A percentile compares a stretch with the other conserved stretches of the same genome.
phyloP scores from a whole-genome alignment of 30 jellyfish, hydroid and myxozoan genomes.

The Turritopsis dohrnii region DNA sequence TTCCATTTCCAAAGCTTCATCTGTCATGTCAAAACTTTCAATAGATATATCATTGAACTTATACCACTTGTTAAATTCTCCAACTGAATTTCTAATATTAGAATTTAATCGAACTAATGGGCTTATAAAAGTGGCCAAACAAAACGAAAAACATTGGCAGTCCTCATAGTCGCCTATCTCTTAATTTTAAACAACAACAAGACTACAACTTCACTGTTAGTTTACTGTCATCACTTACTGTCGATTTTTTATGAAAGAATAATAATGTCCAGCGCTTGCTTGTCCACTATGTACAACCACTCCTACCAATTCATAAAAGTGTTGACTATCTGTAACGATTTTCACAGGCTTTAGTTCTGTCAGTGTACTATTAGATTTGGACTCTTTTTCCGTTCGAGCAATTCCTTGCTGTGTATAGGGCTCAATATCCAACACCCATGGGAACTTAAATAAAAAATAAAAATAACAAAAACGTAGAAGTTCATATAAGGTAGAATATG shows the following conservation, averaged over 20 bases:
- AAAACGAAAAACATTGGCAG: no score
- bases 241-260: slow-evolving; percentile 83
- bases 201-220: not conserved
- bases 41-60: slow-evolving; percentile 83
- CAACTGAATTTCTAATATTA: slow-evolving; percentile 60
- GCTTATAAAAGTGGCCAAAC: no score
- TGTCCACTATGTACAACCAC: slow-evolving; percentile 97
- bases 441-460: slow-evolving; percentile 55
- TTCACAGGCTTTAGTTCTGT: slow-evolving; percentile 50
- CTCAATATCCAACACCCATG: slow-evolving; percentile 85
- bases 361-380: slow-evolving; percentile 34
- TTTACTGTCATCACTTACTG: slow-evolving; percentile 58
- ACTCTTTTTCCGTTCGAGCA: slow-evolving; percentile 31
- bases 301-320: slow-evolving; percentile 88
- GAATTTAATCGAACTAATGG: no score
- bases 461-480: not conserved
- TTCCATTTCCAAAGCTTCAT: slow-evolving; percentile 63
- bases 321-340: slow-evolving; percentile 46
- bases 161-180: no score
- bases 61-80: slow-evolving; percentile 89
- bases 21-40: slow-evolving; percentile 92
- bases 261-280: slow-evolving; percentile 98
- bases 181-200: not conserved
- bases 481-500: no score
- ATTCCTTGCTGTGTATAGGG: slow-evolving; percentile 90